Evolutionary conservation across 2,797 vertebrate genomes (phyloP).

Genomic region (Premnoplex brunnescens): DNA sequence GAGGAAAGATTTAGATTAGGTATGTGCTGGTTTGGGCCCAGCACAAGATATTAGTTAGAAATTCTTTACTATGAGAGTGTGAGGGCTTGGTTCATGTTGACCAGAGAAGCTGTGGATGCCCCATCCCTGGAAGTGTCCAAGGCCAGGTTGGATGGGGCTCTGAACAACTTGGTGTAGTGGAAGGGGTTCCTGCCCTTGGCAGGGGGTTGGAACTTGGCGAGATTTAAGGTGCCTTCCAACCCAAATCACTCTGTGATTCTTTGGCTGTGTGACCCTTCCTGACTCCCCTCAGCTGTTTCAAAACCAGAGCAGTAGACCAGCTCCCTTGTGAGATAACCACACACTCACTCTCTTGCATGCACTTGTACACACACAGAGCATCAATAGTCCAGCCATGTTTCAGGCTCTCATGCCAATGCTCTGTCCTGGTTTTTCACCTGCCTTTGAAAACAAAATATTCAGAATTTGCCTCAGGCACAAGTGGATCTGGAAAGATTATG

Average conservation of each 20-base stretch:
- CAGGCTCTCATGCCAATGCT: neutral
- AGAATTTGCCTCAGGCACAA: neutral
- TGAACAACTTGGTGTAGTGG: neutral
- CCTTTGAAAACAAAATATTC: neutral
- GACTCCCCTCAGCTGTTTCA: neutral
- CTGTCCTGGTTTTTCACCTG: neutral
- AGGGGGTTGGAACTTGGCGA: neutral
- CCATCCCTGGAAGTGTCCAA: neutral
- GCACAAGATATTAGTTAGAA: neutral
- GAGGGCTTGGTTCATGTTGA: neutral
- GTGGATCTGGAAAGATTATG: accelerated
- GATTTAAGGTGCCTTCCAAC: neutral
- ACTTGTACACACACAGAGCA: neutral
- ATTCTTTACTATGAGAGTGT: neutral
- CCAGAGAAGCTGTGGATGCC: neutral
- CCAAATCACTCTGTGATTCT: neutral
- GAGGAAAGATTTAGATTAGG: neutral
- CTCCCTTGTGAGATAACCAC: neutral
- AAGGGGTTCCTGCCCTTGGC: neutral
- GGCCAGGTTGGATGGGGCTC: neutral
- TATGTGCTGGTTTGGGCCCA: neutral
- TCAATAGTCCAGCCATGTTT: neutral
- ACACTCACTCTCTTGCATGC: accelerated
- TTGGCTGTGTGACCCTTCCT: neutral
- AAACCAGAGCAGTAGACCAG: neutral